These are phyloP conservation scores for Salminus brasiliensis DNA, from an alignment of 2,113 vertebrate species.

Conservation along the genomic window DNA sequence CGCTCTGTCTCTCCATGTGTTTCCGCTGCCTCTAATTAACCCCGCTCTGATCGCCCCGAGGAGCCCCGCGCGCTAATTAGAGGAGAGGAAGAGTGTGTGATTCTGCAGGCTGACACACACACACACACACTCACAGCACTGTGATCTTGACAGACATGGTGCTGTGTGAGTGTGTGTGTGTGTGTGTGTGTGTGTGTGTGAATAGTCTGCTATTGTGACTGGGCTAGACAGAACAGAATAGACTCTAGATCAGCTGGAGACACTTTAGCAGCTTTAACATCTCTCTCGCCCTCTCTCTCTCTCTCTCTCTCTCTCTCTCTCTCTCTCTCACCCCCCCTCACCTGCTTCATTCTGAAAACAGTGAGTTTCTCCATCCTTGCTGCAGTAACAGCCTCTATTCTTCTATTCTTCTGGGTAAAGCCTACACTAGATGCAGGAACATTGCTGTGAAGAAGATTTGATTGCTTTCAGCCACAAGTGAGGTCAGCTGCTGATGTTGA, in stretches of 20 bases:
- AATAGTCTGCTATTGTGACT: conserved; percentile 68
- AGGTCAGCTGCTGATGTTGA: not conserved
- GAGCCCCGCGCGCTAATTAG: conserved; percentile 76
- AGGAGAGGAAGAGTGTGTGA: conserved; percentile 71
- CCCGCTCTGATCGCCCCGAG: conserved; percentile 76
- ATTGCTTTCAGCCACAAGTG: not conserved
- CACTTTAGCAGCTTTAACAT: conserved; percentile 61
- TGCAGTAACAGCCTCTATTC: too few species aligned
- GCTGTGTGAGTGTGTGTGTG: conserved; percentile 24
- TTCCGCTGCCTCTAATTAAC: conserved; percentile 74
- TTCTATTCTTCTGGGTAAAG: not conserved
- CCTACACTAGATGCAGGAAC: not conserved
- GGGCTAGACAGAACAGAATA: conserved; percentile 61
- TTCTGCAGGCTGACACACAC: conserved; percentile 60
- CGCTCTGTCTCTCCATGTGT: conserved; percentile 50
- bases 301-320: not conserved
- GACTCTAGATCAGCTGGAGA: conserved; percentile 73
- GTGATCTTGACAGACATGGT: conserved; percentile 67
- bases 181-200: conserved; percentile 47
- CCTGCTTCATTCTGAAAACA: too few species aligned
- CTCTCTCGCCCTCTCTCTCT: conserved; percentile 3
- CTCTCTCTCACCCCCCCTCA: not conserved
- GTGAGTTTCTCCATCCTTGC: too few species aligned
- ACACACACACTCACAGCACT: conserved; percentile 39
- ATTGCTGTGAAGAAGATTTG: not conserved